Evolutionary conservation across 2,113 vertebrate species (phyloP).

Genomic region (Cranoglanis bouderius): DNA sequence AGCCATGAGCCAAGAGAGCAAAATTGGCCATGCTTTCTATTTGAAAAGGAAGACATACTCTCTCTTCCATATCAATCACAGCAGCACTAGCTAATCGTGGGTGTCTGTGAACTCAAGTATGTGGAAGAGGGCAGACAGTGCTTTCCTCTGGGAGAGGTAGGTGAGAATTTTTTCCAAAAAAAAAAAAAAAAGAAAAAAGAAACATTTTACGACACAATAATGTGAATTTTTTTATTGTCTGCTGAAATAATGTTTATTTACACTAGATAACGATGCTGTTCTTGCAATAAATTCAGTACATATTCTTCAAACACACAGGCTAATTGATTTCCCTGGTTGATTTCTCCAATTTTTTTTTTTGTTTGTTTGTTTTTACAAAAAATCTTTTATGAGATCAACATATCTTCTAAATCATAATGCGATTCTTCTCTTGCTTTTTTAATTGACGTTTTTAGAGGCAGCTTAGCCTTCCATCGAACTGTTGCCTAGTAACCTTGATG

Average conservation of each 20-base stretch:
- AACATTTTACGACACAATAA: not conserved
- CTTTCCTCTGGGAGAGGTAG: not conserved
- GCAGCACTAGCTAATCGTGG: not conserved
- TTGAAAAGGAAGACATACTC: not conserved
- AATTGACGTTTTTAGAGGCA: not conserved
- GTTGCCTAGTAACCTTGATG: conserved; percentile 8
- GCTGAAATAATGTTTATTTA: not conserved
- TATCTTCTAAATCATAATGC: not conserved
- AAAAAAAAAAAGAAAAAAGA: too few species aligned
- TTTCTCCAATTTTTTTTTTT: not conserved
- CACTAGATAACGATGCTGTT: not conserved
- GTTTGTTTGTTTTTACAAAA: not conserved
- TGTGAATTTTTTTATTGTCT: not conserved
- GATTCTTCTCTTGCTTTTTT: not conserved
- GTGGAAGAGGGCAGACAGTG: not conserved
- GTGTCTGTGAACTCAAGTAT: not conserved
- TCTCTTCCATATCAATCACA: not conserved
- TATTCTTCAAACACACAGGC: not conserved
- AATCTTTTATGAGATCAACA: not conserved
- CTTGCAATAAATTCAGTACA: not conserved
- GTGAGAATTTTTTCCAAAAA: not conserved
- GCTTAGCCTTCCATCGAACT: too few species aligned
- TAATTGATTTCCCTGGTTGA: not conserved
- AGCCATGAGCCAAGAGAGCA: not conserved
- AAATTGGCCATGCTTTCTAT: not conserved